These are phyloP conservation scores for Ceyx melanurus DNA, from an alignment of 2,113 vertebrate genomes.

Conservation along the genomic window DNA sequence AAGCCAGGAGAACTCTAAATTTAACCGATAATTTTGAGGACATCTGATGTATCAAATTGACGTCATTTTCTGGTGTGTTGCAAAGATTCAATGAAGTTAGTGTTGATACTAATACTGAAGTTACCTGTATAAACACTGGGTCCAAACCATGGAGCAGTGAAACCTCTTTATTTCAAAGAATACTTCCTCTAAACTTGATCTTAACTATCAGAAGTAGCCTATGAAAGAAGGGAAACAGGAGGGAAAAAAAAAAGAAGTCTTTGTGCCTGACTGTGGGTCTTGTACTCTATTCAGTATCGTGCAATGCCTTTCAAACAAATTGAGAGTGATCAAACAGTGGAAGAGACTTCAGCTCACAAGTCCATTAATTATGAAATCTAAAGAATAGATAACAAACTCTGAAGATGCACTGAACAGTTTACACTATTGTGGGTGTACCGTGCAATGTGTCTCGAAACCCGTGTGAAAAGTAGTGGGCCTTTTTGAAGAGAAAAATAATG, in stretches of 20 bases:
- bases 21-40: neutral
- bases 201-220: neutral
- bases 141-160: neutral
- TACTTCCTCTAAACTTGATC: neutral
- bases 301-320: neutral
- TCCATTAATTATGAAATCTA: constrained; percentile 28
- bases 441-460: neutral
- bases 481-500: constrained; percentile 38
- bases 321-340: neutral
- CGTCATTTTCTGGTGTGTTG: neutral
- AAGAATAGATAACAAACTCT: neutral
- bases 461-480: neutral
- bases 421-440: neutral
- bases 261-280: neutral
- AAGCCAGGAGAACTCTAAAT: neutral
- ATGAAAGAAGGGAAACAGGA: neutral
- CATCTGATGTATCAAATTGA: neutral
- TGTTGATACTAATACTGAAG: neutral
- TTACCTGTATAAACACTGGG: neutral
- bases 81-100: neutral
- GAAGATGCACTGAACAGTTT: neutral
- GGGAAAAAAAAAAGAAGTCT: neutral
- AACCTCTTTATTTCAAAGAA: neutral
- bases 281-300: neutral
- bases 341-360: neutral